Evolutionary conservation across 2,888 invertebrate genomes (phyloP), one percentile per base, ranked within the genome.

Genomic region (Anarsia innoxiella): DNA sequence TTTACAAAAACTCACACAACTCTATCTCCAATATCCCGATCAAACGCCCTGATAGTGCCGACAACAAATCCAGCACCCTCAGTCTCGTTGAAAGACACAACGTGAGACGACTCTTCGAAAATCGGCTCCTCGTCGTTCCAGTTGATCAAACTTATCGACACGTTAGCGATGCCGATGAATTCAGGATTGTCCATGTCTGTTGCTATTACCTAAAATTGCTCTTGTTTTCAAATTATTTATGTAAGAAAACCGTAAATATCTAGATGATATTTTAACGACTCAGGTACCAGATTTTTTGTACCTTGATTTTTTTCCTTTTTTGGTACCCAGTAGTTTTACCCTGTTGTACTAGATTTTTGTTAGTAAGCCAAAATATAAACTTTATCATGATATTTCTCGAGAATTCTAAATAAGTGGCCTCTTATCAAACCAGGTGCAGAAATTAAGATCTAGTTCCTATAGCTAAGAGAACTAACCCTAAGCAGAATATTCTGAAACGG

Each of bases 111-210:
- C 2, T 65, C 40, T 3, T 64, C 54, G 61, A 93, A 93, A 44
- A 83, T 84, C 0, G 93, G 93, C 45, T 73, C 52, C 60, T 92
- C 91, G 56, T 93, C 93, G 64, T 93, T 93, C 79, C 88, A 87
- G 69, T 93, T 91, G 16, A 73, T 68, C 28, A 92, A 79, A 37
- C 80, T 57, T 6, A 91, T 85, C 38, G 63, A 66, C 1, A 90
- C 63, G 2, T 58, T 56, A 6, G 79, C 72, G 4, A 53, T 59
- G n/a, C 80, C 82, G 2, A 59, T 47, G 41, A 72, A 70, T 0
- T 46, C 42, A 0, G 72, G 50, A 4, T 64, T 53, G 40, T 69
- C 53, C 45, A 67, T 51, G 41, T 84, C 82, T 2, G 63, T 73
- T 23, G 83, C 83, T 36, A 74, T 44, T 8, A 76, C 74, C 83